Base-by-base conservation (phyloP, 1,140 invertebrate species). In the Drosophila gunungcola region DNA sequence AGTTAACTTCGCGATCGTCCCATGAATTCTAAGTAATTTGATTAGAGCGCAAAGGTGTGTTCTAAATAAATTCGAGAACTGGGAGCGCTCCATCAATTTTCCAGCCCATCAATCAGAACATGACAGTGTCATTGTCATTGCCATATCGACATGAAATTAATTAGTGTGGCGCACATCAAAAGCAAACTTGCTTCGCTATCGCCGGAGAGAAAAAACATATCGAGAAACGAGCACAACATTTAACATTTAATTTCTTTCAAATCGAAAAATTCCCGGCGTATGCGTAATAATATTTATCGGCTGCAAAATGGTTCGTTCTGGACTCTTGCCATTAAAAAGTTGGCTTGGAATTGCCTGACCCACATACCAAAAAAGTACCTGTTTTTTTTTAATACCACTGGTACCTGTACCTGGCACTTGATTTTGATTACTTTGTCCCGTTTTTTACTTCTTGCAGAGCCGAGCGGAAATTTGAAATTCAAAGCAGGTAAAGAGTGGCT, bases 131-230 rank as follows among this genome's bases (percentile, higher is more conserved):
- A 54, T 62, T 60, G 78, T 42, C 70, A 79, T 25, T 73, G 53
- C 53, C 57, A 72, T 41, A 39, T 42, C 73, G 65, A 80, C 72
- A 73, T 46, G 65, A 76, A 75, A 72, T 78, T 86, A 85, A 88
- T 88, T 85, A 85, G 62, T 21, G 76, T 63, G 46, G 42, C 54
- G 48, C 39, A 55, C 70, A 65, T 62, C 29, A 51, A 51, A 51
- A 51, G 48, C n/a, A 51, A 62, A 62, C 53, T 65, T 39, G 52
- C 12, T 39, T 49, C 9, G 39, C 41, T 75, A 67, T 67, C 46
- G 13, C 34, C n/a, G 5, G 7, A 29, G 32, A 34, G 5, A 32
- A 29, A 38, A 34, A 70, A 56, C 41, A 39, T 38, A 70, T 39
- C 64, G 32, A 29, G 12, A 21, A 61, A 52, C 55, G 6, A 25